Evolutionary conservation across 1,140 invertebrate species (phyloP).

Genomic region (Olivierus martensii): DNA sequence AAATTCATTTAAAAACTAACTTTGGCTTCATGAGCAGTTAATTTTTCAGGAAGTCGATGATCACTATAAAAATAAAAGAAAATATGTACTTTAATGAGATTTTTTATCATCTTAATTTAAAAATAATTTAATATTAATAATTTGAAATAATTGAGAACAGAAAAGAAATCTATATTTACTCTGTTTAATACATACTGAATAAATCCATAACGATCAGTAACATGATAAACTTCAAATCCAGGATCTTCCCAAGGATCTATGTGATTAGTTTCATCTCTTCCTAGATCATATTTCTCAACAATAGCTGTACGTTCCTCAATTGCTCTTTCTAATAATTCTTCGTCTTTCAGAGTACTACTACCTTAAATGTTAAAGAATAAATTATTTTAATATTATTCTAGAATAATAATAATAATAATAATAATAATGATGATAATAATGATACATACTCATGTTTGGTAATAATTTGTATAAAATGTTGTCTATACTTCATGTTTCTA

Average conservation of each 20-base stretch:
- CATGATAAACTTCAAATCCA: constrained; percentile 83
- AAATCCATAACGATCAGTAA: constrained; percentile 93
- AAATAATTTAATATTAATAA: not conserved
- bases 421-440: no score
- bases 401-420: no score
- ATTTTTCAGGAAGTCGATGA: constrained; percentile 14
- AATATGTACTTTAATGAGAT: no score
- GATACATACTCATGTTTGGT: no score
- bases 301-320: not conserved
- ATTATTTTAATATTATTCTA: no score
- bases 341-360: no score
- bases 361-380: no score
- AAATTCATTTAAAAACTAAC: no score
- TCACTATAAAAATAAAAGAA: constrained; percentile 13
- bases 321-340: not conserved
- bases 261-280: not conserved
- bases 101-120: no score
- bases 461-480: no score
- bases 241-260: constrained; percentile 92
- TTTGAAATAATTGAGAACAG: not conserved
- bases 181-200: constrained; percentile 38
- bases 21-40: constrained; percentile 16
- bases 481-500: no score
- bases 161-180: no score
- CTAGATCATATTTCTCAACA: not conserved